phyloP scores from a whole-genome alignment of 2,797 vertebrate genomes.

The Alcedo atthis region DNA sequence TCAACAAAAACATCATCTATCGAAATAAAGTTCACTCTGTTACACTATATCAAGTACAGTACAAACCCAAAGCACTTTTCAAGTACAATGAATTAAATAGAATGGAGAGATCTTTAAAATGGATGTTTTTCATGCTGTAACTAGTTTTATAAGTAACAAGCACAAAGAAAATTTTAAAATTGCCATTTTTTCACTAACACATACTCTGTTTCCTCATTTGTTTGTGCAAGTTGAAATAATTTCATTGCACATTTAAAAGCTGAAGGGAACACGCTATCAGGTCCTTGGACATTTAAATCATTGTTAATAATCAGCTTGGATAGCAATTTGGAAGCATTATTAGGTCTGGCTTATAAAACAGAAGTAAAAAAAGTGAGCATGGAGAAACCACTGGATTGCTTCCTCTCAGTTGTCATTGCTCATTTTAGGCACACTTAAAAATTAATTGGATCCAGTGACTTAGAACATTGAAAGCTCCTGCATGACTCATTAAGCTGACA shows the following conservation, averaged over 20 bases:
- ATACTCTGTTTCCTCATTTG: not conserved
- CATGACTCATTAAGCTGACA: constrained; percentile 83
- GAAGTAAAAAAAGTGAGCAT: not conserved
- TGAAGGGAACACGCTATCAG: not conserved
- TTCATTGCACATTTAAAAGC: not conserved
- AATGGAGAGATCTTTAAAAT: not conserved
- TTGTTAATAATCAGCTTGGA: constrained; percentile 29
- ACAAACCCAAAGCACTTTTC: not conserved
- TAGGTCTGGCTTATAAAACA: constrained; percentile 6
- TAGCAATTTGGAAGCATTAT: constrained; percentile 41
- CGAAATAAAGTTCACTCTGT: not conserved
- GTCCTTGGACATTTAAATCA: not conserved
- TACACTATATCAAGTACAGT: not conserved
- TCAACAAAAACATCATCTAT: not conserved
- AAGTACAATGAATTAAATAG: not conserved
- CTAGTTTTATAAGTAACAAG: not conserved
- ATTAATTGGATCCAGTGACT: constrained; percentile 74
- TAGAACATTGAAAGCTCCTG: constrained; percentile 66
- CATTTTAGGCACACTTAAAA: constrained; percentile 67
- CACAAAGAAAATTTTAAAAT: not conserved
- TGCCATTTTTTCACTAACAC: not conserved
- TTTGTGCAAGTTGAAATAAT: not conserved
- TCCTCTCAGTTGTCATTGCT: constrained; percentile 33
- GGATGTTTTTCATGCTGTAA: not conserved
- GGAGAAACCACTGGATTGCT: not conserved